A percentile compares a stretch with the other conserved stretches of the same genome.
phyloP scores from a whole-genome alignment of 2,113 vertebrate species.

The Anser brachyrhynchus region DNA sequence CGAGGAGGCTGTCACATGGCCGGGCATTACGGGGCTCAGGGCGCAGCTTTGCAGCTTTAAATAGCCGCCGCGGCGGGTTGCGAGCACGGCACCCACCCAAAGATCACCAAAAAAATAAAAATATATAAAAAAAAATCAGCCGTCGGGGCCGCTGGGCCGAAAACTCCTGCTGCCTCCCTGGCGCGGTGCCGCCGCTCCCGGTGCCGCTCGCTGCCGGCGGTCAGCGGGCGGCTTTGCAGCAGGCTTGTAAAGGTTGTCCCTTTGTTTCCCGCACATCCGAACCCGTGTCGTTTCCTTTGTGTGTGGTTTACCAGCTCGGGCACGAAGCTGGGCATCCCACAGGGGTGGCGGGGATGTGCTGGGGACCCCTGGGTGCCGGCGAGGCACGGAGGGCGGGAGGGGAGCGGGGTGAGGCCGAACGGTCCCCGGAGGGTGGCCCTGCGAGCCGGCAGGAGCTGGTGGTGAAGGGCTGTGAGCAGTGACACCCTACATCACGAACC shows the following conservation, averaged over 20 bases:
- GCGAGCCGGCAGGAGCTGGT: background rate
- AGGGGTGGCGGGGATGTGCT: too few relatives aligned
- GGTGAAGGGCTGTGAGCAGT: background rate
- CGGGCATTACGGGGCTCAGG: slow-evolving; percentile 6
- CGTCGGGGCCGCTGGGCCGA: rapidly evolving
- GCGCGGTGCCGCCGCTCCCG: rapidly evolving
- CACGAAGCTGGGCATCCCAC: background rate
- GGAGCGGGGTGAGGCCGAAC: background rate
- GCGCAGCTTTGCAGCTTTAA: slow-evolving; percentile 35
- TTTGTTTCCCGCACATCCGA: background rate
- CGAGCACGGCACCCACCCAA: background rate
- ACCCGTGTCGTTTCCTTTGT: background rate
- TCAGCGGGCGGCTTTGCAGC: background rate
- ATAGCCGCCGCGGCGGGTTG: background rate
- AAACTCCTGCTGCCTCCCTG: background rate
- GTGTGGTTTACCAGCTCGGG: background rate
- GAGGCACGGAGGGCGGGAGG: background rate
- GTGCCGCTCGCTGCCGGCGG: background rate
- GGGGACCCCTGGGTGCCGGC: rapidly evolving
- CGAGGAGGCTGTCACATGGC: background rate
- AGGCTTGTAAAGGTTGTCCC: background rate
- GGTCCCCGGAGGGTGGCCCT: background rate
- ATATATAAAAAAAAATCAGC: background rate
- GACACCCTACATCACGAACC: background rate
- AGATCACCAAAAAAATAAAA: background rate